phyloP scores from a whole-genome alignment of 2,797 vertebrate genomes.

The Cheirogaleus major region DNA sequence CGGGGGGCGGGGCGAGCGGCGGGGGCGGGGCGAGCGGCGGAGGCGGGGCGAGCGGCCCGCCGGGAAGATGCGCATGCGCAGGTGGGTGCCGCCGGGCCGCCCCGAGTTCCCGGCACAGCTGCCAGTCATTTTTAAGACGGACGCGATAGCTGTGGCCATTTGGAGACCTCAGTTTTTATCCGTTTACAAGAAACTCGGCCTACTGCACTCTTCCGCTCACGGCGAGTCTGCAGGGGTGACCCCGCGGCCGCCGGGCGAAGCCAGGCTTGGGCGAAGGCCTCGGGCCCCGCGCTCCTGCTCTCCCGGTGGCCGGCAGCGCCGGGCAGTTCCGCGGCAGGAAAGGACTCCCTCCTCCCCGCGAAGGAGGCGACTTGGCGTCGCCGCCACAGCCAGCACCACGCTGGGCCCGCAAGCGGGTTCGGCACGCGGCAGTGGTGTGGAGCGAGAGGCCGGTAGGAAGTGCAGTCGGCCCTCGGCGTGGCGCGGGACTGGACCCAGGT shows the following conservation, averaged over 20 bases:
- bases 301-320: no score
- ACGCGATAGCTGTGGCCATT: neutral
- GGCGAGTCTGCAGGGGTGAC: neutral
- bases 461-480: neutral
- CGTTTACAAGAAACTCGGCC: neutral
- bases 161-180: neutral
- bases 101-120: neutral
- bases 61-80: no score
- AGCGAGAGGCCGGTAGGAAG: neutral
- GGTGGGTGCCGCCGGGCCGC: fast-evolving
- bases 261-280: no score
- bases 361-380: neutral
- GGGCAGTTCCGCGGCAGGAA: no score
- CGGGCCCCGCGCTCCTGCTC: no score
- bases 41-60: no score
- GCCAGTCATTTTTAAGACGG: neutral
- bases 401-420: no score
- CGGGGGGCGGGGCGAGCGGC: no score
- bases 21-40: no score
- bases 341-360: no score
- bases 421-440: neutral
- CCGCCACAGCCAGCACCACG: neutral
- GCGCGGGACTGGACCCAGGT: neutral
- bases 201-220: neutral
- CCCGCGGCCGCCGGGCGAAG: no score